Evolutionary conservation across 2,888 invertebrate genomes (phyloP).

Genomic region (Machimus rusticus): DNA sequence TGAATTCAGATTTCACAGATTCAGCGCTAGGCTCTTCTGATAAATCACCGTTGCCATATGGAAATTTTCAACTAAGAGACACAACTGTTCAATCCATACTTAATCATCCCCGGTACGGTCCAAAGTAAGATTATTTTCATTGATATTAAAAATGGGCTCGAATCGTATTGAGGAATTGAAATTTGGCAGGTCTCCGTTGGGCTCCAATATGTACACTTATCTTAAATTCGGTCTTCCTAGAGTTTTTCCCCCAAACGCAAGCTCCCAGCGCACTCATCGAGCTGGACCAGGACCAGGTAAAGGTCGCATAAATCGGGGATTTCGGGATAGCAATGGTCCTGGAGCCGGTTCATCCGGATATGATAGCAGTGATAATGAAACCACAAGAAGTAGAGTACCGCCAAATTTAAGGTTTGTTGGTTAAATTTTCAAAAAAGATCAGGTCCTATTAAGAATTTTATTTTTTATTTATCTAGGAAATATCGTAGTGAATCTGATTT

Average conservation of each 20-base stretch:
- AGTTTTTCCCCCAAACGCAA: constrained; percentile 86
- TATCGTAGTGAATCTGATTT: constrained; percentile 90
- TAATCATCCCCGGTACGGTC: constrained; percentile 86
- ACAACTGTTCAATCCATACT: constrained; percentile 90
- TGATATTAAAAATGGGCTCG: neutral
- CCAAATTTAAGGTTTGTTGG: constrained; percentile 62
- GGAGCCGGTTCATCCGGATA: constrained; percentile 84
- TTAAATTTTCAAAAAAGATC: neutral
- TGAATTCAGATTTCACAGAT: constrained; percentile 95
- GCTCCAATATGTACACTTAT: constrained; percentile 92
- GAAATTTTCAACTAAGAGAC: constrained; percentile 91
- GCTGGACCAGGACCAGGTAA: constrained; percentile 62
- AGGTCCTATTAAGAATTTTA: neutral
- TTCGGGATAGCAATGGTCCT: constrained; percentile 68
- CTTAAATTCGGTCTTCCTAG: constrained; percentile 92
- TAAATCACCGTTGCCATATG: constrained; percentile 91
- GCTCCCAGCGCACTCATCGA: constrained; percentile 72
- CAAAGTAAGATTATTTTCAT: constrained; percentile 69
- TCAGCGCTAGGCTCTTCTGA: constrained; percentile 92
- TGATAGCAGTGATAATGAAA: constrained; percentile 87
- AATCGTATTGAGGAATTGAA: neutral
- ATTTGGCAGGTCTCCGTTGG: constrained; percentile 76
- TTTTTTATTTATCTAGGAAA: constrained; percentile 63
- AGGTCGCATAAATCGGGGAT: constrained; percentile 66
- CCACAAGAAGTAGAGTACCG: constrained; percentile 64